Percentiles rank a stretch among this genome's conserved stretches.
Evolutionary conservation across 2,888 invertebrate genomes (phyloP).

Genomic region (Ecliptopera silaceata): DNA sequence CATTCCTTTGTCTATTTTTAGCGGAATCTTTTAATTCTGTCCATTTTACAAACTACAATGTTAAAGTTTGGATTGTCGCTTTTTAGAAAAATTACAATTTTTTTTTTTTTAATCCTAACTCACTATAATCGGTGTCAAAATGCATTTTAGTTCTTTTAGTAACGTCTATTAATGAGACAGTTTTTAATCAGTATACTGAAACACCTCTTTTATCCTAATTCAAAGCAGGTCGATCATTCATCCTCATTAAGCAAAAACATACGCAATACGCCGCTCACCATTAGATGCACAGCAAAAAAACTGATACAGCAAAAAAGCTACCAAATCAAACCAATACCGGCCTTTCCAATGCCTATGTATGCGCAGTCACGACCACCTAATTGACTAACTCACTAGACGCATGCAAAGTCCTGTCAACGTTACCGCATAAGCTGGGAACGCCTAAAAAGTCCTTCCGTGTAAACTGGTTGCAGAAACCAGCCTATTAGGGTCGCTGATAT

Average conservation of each 20-base stretch:
- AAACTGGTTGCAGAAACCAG: constrained; percentile 60
- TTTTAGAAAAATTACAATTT: too few relatives aligned
- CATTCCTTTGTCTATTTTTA: constrained; percentile 48
- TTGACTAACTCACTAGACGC: constrained; percentile 57
- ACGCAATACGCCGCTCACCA: too few relatives aligned
- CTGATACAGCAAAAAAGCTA: neutral
- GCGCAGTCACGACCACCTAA: constrained; percentile 54
- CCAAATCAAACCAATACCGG: neutral
- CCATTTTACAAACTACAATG: constrained; percentile 12
- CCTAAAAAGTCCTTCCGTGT: constrained; percentile 75
- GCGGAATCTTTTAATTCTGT: constrained; percentile 36
- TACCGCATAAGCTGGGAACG: constrained; percentile 57
- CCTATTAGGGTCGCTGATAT: constrained; percentile 46
- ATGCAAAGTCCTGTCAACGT: constrained; percentile 66
- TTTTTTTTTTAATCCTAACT: too few relatives aligned
- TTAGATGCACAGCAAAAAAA: neutral
- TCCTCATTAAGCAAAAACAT: too few relatives aligned
- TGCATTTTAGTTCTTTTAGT: too few relatives aligned
- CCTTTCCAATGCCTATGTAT: constrained; percentile 22
- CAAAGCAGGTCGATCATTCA: too few relatives aligned
- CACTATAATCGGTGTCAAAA: too few relatives aligned
- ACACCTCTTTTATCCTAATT: neutral
- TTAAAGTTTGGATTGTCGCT: too few relatives aligned
- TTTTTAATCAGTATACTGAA: too few relatives aligned
- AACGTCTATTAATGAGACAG: too few relatives aligned